Evolutionary conservation across 53 echinoderm and acorn worm species (phyloP).

Genomic region (Paracentrotus lividus): DNA sequence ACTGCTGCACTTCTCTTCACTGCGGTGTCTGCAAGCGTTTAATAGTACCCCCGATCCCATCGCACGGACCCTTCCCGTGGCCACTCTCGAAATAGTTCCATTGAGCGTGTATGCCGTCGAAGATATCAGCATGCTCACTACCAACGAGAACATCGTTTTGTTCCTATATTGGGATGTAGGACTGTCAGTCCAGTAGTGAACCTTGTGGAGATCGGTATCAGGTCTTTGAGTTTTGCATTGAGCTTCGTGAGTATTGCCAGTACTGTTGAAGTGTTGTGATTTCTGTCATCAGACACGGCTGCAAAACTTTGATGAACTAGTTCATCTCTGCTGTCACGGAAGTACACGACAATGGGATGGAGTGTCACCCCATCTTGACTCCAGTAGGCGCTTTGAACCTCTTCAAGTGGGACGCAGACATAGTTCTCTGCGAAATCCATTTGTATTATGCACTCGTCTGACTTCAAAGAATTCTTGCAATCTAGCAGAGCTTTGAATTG

Average conservation of each 20-base stretch:
- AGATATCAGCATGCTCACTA: constrained; percentile 46
- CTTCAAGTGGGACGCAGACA: constrained; percentile 73
- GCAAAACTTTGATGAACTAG: constrained; percentile 48
- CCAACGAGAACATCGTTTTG: constrained; percentile 65
- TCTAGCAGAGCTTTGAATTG: constrained; percentile 53
- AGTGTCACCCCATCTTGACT: constrained; percentile 18
- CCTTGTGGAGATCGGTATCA: background rate
- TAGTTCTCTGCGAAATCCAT: constrained; percentile 82
- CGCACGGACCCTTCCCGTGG: constrained; percentile 76
- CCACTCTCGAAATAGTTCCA: constrained; percentile 79
- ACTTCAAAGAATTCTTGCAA: constrained; percentile 69
- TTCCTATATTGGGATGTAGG: constrained; percentile 75
- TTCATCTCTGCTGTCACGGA: background rate
- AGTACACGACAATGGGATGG: constrained; percentile 61
- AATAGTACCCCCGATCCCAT: constrained; percentile 74
- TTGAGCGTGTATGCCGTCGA: constrained; percentile 38
- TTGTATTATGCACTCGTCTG: constrained; percentile 67
- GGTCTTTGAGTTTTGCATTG: background rate
- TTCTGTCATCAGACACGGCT: constrained; percentile 57
- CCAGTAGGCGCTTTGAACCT: constrained; percentile 77
- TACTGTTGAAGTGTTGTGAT: constrained; percentile 41
- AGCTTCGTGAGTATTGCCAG: background rate
- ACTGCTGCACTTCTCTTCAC: constrained; percentile 58
- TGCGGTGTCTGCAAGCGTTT: constrained; percentile 75
- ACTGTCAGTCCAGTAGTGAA: constrained; percentile 83